phyloP scores from a whole-genome alignment of 2,888 invertebrate genomes.

The Stenodema calcarata region DNA sequence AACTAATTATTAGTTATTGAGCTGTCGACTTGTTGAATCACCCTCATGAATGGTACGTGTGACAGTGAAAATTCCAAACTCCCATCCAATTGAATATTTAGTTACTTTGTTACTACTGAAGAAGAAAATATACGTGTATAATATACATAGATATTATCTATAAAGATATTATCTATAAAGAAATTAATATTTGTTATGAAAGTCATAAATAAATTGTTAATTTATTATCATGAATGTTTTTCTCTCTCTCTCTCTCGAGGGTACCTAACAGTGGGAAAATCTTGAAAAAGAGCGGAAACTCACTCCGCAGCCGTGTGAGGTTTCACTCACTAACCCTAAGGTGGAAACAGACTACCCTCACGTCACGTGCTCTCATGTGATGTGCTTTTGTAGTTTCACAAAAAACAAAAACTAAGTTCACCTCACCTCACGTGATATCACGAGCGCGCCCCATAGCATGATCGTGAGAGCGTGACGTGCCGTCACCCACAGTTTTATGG shows the following conservation, averaged over 20 bases:
- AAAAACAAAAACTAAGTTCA: no score
- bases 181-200: background rate
- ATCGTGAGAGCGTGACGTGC: no score
- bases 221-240: background rate
- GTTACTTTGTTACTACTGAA: background rate
- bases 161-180: background rate
- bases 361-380: no score
- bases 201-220: background rate
- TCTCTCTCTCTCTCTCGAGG: background rate
- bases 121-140: no score
- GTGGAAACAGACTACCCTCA: no score
- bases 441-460: no score
- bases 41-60: background rate
- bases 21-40: background rate
- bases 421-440: no score
- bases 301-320: background rate
- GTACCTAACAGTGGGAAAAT: no score
- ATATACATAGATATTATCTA: background rate
- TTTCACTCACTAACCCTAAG: background rate
- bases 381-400: no score
- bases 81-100: background rate
- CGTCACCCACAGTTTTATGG: no score
- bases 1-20: background rate
- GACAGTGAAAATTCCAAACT: background rate
- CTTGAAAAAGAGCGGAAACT: no score